These are phyloP conservation scores for Ips typographus DNA, from an alignment of 1,140 invertebrate genomes.

Conservation along the genomic window DNA sequence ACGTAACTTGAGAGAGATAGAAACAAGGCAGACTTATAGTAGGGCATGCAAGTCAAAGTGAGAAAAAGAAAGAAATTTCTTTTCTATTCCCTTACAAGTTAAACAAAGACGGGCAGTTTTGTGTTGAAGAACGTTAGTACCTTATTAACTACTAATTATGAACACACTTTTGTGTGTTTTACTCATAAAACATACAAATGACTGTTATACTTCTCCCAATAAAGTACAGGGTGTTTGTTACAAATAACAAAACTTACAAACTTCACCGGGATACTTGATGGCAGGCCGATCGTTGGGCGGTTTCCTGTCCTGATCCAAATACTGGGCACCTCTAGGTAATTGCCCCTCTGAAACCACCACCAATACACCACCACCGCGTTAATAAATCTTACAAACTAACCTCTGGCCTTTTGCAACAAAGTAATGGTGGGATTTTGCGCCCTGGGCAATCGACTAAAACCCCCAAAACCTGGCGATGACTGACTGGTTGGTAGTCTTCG, in stretches of 20 bases:
- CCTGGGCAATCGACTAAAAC: slow-evolving; percentile 63
- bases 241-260: slow-evolving; percentile 54
- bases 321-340: slow-evolving; percentile 73
- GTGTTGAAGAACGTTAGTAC: too few relatives aligned
- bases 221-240: background rate
- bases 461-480: slow-evolving; percentile 65
- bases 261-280: slow-evolving; percentile 62
- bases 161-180: too few relatives aligned
- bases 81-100: too few relatives aligned
- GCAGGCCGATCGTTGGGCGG: slow-evolving; percentile 57
- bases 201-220: too few relatives aligned
- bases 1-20: too few relatives aligned
- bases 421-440: slow-evolving; percentile 88
- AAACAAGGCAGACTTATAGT: too few relatives aligned
- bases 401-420: slow-evolving; percentile 84
- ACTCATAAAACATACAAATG: too few relatives aligned
- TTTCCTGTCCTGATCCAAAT: slow-evolving; percentile 62
- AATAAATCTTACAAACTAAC: slow-evolving; percentile 53
- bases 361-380: background rate
- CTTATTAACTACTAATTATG: too few relatives aligned
- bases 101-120: too few relatives aligned
- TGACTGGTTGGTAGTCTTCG: slow-evolving; percentile 64
- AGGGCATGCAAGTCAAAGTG: too few relatives aligned
- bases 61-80: too few relatives aligned
- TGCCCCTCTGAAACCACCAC: slow-evolving; percentile 67